Evolutionary conservation across 1,140 invertebrate genomes (phyloP).

Genomic region (Mesaphorura yosii): DNA sequence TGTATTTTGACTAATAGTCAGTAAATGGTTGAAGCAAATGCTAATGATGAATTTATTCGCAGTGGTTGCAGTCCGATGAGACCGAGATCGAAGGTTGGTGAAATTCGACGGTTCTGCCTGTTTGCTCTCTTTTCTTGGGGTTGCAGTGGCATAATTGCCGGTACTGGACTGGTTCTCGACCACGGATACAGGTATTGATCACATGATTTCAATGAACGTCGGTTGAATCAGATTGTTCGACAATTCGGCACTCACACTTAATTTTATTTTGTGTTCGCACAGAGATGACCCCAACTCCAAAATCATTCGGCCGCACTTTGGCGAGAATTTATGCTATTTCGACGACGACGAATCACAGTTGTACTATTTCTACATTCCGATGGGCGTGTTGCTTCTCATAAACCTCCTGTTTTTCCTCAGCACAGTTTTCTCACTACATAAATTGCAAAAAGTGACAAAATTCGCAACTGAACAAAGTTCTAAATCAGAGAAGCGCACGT

Average conservation of each 20-base stretch:
- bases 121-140: slow-evolving; percentile 27
- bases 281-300: slow-evolving; percentile 15
- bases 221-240: too few relatives aligned
- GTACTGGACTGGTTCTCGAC: slow-evolving; percentile 22
- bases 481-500: slow-evolving; percentile 30
- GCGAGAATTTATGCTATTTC: slow-evolving; percentile 26
- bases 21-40: background rate
- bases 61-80: slow-evolving; percentile 26
- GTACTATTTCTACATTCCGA: slow-evolving; percentile 50
- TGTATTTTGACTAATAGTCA: background rate
- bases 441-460: slow-evolving; percentile 27
- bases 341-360: slow-evolving; percentile 41
- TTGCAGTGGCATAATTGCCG: slow-evolving; percentile 19
- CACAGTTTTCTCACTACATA: slow-evolving; percentile 29
- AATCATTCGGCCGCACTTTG: slow-evolving; percentile 24
- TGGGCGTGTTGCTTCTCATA: slow-evolving; percentile 40
- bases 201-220: background rate
- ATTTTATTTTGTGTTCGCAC: too few relatives aligned
- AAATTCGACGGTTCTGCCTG: slow-evolving; percentile 23
- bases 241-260: too few relatives aligned
- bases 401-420: slow-evolving; percentile 26
- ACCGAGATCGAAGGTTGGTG: slow-evolving; percentile 24
- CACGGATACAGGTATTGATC: slow-evolving; percentile 18
- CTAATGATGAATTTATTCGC: background rate
- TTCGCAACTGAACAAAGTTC: slow-evolving; percentile 31